Percentiles rank a stretch among this genome's conserved stretches.
Evolutionary conservation across 2,113 vertebrate species (phyloP).

Genomic region (Oostethus manadensis): DNA sequence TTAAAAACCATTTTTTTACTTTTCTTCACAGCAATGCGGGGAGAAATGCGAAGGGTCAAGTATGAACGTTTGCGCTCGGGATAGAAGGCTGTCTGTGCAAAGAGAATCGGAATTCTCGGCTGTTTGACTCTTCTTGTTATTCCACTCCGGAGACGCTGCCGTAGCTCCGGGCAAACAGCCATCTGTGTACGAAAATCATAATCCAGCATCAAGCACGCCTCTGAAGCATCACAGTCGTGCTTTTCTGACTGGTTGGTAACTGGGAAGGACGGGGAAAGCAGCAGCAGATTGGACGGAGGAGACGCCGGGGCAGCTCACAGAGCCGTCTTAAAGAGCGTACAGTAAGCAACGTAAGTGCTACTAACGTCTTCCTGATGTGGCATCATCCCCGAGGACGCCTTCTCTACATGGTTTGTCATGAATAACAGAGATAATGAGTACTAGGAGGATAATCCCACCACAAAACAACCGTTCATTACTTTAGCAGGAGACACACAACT

Average conservation of each 20-base stretch:
- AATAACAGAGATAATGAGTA: slow-evolving; percentile 9
- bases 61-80: neutral
- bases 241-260: slow-evolving; percentile 32
- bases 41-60: neutral
- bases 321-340: slow-evolving; percentile 17
- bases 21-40: too few relatives aligned
- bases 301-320: slow-evolving; percentile 22
- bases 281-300: slow-evolving; percentile 15
- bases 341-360: slow-evolving; percentile 17
- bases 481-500: slow-evolving; percentile 15
- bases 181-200: slow-evolving; percentile 43
- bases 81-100: neutral
- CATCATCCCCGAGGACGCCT: slow-evolving; percentile 8
- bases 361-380: slow-evolving; percentile 7
- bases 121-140: slow-evolving; percentile 32
- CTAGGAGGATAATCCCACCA: slow-evolving; percentile 4
- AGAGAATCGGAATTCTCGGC: slow-evolving; percentile 21
- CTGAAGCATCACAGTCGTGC: slow-evolving; percentile 30
- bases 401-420: slow-evolving; percentile 10
- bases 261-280: slow-evolving; percentile 33
- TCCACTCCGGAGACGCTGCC: slow-evolving; percentile 25
- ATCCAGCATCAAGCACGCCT: slow-evolving; percentile 30
- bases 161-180: slow-evolving; percentile 44
- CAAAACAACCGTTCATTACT: neutral
- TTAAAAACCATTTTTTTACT: too few relatives aligned